These are phyloP conservation scores for Semotilus atromaculatus DNA, from an alignment of 2,797 vertebrate species.

Conservation along the genomic window DNA sequence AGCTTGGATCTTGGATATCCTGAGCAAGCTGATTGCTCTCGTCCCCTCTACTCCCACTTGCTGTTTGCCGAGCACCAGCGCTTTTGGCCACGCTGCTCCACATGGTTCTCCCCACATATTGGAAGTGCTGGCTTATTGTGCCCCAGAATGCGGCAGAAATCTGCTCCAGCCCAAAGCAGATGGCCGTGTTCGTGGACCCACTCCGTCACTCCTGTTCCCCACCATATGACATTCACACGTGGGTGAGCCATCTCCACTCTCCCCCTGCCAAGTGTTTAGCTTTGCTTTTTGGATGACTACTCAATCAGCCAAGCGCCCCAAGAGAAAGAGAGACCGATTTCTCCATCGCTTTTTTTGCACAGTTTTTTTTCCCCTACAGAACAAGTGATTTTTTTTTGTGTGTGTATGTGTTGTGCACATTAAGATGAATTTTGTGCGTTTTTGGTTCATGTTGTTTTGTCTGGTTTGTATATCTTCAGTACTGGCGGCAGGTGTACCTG, in stretches of 20 bases:
- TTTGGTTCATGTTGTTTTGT: constrained; percentile 8
- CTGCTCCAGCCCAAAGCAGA: constrained; percentile 83
- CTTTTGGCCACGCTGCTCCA: constrained; percentile 57
- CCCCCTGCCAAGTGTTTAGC: constrained; percentile 75
- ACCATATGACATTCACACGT: constrained; percentile 83
- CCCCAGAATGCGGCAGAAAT: constrained; percentile 80
- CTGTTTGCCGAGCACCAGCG: constrained; percentile 55
- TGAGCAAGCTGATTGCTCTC: constrained; percentile 57
- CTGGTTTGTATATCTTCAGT: constrained; percentile 73
- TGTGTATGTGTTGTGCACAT: neutral
- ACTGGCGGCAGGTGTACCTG: constrained; percentile 95
- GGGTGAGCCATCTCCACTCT: constrained; percentile 73
- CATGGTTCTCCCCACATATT: constrained; percentile 72
- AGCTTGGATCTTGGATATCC: constrained; percentile 60
- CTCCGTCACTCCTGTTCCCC: constrained; percentile 77
- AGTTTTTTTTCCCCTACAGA: constrained; percentile 12
- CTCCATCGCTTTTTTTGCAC: constrained; percentile 25
- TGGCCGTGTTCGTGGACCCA: constrained; percentile 77
- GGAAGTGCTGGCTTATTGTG: constrained; percentile 79
- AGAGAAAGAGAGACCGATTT: constrained; percentile 61
- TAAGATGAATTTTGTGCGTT: neutral
- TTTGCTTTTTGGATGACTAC: constrained; percentile 75
- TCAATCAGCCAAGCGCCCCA: constrained; percentile 74
- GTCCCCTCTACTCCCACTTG: constrained; percentile 56
- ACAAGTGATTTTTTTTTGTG: constrained; percentile 27